Conservation (phyloP, 2,113 vertebrate species). For the Chaetorhynchus papuensis region DNA sequence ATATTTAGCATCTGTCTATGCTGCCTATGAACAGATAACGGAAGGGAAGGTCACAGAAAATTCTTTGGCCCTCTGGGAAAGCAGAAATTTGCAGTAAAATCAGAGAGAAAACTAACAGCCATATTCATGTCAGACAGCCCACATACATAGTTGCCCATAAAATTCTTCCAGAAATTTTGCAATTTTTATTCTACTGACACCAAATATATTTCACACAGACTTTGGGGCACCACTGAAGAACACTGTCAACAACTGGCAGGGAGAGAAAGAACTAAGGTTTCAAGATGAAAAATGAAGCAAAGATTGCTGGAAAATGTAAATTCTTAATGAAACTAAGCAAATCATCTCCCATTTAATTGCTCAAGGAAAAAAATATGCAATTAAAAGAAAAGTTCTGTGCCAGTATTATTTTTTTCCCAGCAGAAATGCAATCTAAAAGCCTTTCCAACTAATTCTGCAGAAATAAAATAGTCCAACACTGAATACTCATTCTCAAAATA, state of each 20-base stretch:
- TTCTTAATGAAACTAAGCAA: neutral
- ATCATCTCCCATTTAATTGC: neutral
- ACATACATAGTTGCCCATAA: neutral
- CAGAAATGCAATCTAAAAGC: neutral
- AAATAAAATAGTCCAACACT: neutral
- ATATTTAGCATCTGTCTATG: neutral
- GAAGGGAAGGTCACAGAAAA: neutral
- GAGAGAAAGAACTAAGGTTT: neutral
- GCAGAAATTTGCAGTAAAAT: neutral
- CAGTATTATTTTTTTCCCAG: neutral
- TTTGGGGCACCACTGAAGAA: neutral
- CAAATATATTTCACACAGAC: neutral
- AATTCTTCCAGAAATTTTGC: neutral
- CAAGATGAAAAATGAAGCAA: neutral
- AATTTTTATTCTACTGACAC: neutral
- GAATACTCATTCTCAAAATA: neutral
- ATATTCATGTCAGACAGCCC: neutral
- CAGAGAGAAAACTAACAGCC: neutral
- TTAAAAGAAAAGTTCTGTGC: neutral
- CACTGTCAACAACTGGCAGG: neutral
- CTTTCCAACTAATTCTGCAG: neutral
- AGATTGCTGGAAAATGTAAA: neutral
- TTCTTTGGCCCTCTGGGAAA: neutral
- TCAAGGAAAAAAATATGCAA: neutral
- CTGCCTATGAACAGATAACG: neutral